phyloP scores from a whole-genome alignment of 1,140 invertebrate species.

The Drosophila pectinifera region DNA sequence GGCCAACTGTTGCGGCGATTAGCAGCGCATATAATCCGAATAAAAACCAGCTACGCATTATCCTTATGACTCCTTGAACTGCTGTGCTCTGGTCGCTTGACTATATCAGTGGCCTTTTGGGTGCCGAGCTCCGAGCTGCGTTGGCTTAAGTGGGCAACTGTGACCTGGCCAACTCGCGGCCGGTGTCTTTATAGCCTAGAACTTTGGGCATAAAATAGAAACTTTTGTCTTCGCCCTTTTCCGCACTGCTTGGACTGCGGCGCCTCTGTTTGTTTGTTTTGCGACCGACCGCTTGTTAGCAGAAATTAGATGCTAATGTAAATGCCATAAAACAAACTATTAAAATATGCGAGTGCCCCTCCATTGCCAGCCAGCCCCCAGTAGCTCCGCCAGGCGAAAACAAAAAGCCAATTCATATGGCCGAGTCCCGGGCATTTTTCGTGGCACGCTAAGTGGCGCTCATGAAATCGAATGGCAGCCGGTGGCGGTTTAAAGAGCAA shows the following conservation, averaged over 20 bases:
- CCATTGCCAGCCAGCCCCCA: neutral
- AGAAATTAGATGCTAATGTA: slow-evolving; percentile 81
- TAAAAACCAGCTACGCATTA: slow-evolving; percentile 70
- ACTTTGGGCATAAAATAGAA: slow-evolving; percentile 79
- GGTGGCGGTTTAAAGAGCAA: slow-evolving; percentile 70
- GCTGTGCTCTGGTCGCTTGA: slow-evolving; percentile 44
- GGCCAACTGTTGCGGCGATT: slow-evolving; percentile 77
- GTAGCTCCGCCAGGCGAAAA: slow-evolving; percentile 38
- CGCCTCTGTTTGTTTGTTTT: slow-evolving; percentile 15
- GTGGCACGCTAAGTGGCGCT: slow-evolving; percentile 74
- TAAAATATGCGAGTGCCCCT: slow-evolving; percentile 66
- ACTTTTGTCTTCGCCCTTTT: slow-evolving; percentile 67
- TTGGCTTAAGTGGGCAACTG: slow-evolving; percentile 47
- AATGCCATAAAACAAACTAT: slow-evolving; percentile 82
- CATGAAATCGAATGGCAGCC: slow-evolving; percentile 73
- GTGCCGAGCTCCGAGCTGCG: slow-evolving; percentile 23
- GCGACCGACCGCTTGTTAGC: slow-evolving; percentile 62
- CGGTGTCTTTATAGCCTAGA: slow-evolving; percentile 78
- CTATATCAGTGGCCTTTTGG: slow-evolving; percentile 45
- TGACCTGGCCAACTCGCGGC: slow-evolving; percentile 58
- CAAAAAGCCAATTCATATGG: slow-evolving; percentile 77
- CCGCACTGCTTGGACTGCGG: slow-evolving; percentile 17
- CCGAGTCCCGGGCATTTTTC: slow-evolving; percentile 25
- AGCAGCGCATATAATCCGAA: slow-evolving; percentile 77
- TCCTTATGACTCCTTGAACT: slow-evolving; percentile 56